phyloP scores from a whole-genome alignment of 1,140 invertebrate genomes.

The Drosophila quadrilineata region DNA sequence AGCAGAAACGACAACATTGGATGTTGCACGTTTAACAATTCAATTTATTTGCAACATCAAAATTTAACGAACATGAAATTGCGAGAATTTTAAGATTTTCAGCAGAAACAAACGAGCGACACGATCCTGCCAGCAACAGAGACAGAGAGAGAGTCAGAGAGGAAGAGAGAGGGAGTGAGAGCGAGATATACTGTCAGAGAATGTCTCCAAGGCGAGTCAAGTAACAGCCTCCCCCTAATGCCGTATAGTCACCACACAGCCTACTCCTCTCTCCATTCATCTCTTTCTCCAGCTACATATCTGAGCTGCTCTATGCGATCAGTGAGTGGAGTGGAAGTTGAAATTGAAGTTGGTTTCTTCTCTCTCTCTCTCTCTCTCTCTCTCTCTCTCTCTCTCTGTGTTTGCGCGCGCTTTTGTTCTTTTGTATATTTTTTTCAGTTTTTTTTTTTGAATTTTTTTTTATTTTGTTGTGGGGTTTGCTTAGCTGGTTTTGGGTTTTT shows the following conservation, averaged over 20 bases:
- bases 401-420: slow-evolving; percentile 13
- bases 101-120: slow-evolving; percentile 81
- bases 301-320: too few species aligned
- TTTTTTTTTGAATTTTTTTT: slow-evolving; percentile 78
- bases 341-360: too few species aligned
- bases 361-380: slow-evolving; percentile 10
- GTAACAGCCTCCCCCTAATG: slow-evolving; percentile 25
- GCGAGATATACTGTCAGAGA: slow-evolving; percentile 59
- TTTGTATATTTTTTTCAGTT: slow-evolving; percentile 57
- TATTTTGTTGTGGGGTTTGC: slow-evolving; percentile 68
- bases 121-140: slow-evolving; percentile 80
- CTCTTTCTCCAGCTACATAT: too few species aligned
- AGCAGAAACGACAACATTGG: slow-evolving; percentile 65
- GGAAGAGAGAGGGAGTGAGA: too few species aligned
- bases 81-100: slow-evolving; percentile 81
- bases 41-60: slow-evolving; percentile 81
- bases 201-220: slow-evolving; percentile 51
- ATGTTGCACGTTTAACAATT: slow-evolving; percentile 81
- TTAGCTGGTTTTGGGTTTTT: slow-evolving; percentile 73
- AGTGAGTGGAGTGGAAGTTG: too few species aligned
- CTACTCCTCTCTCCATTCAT: not conserved
- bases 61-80: slow-evolving; percentile 82
- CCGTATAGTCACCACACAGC: slow-evolving; percentile 12
- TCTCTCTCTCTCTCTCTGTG: not conserved
- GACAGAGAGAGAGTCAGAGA: too few species aligned